Evolutionary conservation across 2,113 vertebrate genomes (phyloP).

Genomic region (Myotis lucifugus): DNA sequence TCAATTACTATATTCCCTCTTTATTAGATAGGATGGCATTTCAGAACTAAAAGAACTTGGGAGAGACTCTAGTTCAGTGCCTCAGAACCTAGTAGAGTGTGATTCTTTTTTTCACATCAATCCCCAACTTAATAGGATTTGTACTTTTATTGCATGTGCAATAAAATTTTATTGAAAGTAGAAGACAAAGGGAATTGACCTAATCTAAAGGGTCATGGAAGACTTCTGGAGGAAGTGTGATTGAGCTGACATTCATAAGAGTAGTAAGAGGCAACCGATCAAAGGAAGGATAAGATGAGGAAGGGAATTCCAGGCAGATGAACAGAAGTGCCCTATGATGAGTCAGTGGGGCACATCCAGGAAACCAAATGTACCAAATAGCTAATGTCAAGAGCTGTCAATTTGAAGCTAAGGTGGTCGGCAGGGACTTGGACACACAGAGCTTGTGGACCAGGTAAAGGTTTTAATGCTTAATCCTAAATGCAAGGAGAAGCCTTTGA

Average conservation of each 20-base stretch:
- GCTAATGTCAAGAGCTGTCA: not conserved
- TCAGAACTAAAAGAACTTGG: not conserved
- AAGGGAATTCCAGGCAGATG: not conserved
- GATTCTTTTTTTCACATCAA: not conserved
- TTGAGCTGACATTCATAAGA: not conserved
- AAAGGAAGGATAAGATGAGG: not conserved
- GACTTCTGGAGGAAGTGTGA: not conserved
- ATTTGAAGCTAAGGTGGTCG: not conserved
- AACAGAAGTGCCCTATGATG: not conserved
- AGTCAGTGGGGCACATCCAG: not conserved
- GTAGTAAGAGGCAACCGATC: not conserved
- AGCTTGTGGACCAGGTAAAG: not conserved
- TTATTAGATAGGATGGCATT: not conserved
- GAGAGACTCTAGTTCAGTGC: not conserved
- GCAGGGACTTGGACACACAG: not conserved
- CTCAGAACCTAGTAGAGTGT: not conserved
- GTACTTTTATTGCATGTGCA: not conserved
- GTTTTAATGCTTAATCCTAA: not conserved
- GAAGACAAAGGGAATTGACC: not conserved
- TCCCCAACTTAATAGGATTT: not conserved
- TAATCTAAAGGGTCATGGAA: not conserved
- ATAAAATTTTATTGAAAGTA: not conserved
- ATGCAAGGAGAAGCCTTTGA: not conserved
- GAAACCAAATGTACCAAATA: not conserved
- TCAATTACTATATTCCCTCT: no score